These are phyloP conservation scores for Ridgeia piscesae DNA, from an alignment of 1,140 invertebrate genomes.

Conservation along the genomic window DNA sequence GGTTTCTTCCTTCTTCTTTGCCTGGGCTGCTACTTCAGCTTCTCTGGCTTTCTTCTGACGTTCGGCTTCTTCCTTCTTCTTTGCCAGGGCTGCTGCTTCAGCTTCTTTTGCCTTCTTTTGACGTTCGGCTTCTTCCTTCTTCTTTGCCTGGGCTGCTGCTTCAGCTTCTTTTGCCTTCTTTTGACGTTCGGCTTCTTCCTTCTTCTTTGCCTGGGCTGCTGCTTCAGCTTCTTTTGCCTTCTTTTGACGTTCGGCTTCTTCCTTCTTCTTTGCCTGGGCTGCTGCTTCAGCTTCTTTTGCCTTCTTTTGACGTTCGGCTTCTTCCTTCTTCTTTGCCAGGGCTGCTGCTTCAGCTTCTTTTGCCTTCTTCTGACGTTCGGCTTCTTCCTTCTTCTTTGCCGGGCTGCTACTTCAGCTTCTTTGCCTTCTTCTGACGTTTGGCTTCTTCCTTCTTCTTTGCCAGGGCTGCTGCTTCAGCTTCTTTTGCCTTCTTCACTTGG, in stretches of 20 bases:
- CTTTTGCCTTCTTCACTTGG: slow-evolving; percentile 4
- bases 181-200: not conserved
- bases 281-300: not conserved
- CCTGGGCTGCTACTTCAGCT: not conserved
- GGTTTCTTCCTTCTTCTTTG: not conserved
- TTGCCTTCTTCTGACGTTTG: not conserved
- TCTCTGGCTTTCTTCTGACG: not conserved
- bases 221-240: not conserved
- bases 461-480: not conserved
- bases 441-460: not conserved
- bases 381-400: not conserved
- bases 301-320: not conserved
- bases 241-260: not conserved
- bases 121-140: not conserved
- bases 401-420: not conserved
- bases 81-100: not conserved
- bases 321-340: not conserved
- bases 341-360: not conserved
- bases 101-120: not conserved
- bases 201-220: not conserved
- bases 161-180: not conserved
- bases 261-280: not conserved
- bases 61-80: not conserved
- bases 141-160: not conserved
- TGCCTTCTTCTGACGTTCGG: not conserved